Evolutionary conservation across 2,113 vertebrate species (phyloP).

Genomic region (Bostrychus sinensis): DNA sequence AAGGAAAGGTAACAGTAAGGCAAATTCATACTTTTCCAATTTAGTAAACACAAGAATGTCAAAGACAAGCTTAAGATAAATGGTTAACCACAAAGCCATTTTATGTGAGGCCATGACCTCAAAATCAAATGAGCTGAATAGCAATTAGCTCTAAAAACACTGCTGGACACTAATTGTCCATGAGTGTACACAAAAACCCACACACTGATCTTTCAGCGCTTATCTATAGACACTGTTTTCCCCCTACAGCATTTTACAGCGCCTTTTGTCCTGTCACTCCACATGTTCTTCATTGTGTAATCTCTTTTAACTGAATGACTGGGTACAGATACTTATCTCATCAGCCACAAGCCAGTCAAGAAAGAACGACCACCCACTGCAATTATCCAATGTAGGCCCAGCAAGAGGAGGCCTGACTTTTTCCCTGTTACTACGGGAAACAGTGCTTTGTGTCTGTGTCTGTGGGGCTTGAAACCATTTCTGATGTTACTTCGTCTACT

Average conservation of each 20-base stretch:
- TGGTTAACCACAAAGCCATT: background rate
- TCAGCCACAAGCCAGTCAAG: conserved; percentile 28
- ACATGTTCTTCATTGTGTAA: conserved; percentile 49
- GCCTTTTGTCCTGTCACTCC: conserved; percentile 55
- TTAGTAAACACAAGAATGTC: conserved; percentile 12
- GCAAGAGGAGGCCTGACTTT: conserved; percentile 12
- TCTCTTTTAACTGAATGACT: conserved; percentile 39
- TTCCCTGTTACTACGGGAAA: conserved; percentile 37
- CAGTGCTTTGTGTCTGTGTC: conserved; percentile 45
- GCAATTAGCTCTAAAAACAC: background rate
- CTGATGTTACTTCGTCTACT: conserved; percentile 46
- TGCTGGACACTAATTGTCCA: conserved; percentile 10
- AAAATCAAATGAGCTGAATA: conserved; percentile 10
- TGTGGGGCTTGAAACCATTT: conserved; percentile 4
- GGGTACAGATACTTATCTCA: conserved; percentile 49
- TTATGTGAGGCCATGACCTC: background rate
- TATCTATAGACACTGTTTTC: conserved; percentile 29
- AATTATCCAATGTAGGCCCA: conserved; percentile 18
- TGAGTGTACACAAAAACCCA: conserved; percentile 21
- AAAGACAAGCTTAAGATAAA: background rate
- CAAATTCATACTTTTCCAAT: conserved; percentile 16
- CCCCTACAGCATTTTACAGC: conserved; percentile 19
- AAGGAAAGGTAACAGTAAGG: background rate
- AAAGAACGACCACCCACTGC: conserved; percentile 50
- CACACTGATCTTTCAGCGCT: conserved; percentile 26